Percentiles rank a stretch among this genome's conserved stretches.
Evolutionary conservation across 2,888 invertebrate species (phyloP).

Genomic region (Chaetogeoica ovagalla): DNA sequence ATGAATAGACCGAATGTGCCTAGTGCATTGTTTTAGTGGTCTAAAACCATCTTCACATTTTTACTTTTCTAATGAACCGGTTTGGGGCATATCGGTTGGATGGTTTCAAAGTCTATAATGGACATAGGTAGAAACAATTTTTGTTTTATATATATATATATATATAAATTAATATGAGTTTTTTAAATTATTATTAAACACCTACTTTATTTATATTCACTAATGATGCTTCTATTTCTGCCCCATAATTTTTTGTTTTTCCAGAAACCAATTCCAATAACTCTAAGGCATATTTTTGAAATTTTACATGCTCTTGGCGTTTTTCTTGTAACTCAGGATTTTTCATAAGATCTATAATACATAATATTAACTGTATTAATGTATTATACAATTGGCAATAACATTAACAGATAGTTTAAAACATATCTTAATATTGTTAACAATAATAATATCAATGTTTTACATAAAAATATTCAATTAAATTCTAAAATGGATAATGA

Average conservation of each 20-base stretch:
- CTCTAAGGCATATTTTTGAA: conserved; percentile 91
- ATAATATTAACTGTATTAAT: neutral
- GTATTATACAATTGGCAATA: conserved; percentile 12
- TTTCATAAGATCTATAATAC: conserved; percentile 77
- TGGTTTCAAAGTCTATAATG: no score
- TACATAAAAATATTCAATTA: no score
- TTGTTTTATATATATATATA: no score
- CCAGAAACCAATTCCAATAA: conserved; percentile 89
- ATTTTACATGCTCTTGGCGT: conserved; percentile 90
- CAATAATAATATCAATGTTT: neutral
- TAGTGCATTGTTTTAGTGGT: no score
- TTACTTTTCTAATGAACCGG: no score
- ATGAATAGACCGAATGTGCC: no score
- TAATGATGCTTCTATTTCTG: conserved; percentile 82
- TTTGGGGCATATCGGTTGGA: no score
- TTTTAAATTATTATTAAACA: conserved; percentile 41
- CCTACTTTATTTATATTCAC: conserved; percentile 84
- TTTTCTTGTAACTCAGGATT: conserved; percentile 97
- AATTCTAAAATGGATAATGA: no score
- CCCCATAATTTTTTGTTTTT: conserved; percentile 77
- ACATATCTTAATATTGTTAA: neutral
- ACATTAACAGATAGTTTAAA: neutral
- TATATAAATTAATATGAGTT: no score
- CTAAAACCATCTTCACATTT: no score
- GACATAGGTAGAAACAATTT: no score